phyloP scores from a whole-genome alignment of 2,113 vertebrate species.

The Catharus fuscescens region DNA sequence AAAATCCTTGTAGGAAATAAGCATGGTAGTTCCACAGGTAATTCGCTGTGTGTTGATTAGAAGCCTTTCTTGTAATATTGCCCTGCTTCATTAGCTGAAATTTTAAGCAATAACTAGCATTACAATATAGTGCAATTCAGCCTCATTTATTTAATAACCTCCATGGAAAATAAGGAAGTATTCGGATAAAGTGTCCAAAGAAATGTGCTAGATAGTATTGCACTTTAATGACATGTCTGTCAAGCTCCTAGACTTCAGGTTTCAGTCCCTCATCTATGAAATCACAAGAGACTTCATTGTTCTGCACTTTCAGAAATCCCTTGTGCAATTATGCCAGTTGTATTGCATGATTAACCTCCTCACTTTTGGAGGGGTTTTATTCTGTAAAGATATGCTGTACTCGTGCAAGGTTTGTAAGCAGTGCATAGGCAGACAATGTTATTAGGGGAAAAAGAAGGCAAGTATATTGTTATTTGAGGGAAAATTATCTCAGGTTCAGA shows the following conservation, averaged over 20 bases:
- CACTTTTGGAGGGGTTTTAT: not conserved
- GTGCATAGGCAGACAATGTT: not conserved
- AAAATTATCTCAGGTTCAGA: not conserved
- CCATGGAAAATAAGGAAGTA: not conserved
- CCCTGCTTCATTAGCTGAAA: not conserved
- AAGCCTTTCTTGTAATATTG: not conserved
- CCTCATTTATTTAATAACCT: not conserved
- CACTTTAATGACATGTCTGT: not conserved
- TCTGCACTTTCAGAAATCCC: not conserved
- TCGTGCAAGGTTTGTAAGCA: fast-evolving
- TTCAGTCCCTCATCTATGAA: not conserved
- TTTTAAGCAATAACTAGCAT: not conserved
- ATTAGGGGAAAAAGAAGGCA: not conserved
- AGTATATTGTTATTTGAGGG: not conserved
- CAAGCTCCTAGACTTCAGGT: not conserved
- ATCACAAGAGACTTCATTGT: not conserved
- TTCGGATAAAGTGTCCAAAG: not conserved
- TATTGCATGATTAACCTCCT: not conserved
- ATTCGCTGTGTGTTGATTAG: not conserved
- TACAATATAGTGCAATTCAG: not conserved
- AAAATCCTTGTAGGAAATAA: not conserved
- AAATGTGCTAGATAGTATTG: fast-evolving
- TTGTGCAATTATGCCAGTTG: not conserved
- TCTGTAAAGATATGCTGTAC: not conserved
- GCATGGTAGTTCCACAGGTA: not conserved